Conservation (phyloP, 2,113 vertebrate species). For the Scolopax mira region DNA sequence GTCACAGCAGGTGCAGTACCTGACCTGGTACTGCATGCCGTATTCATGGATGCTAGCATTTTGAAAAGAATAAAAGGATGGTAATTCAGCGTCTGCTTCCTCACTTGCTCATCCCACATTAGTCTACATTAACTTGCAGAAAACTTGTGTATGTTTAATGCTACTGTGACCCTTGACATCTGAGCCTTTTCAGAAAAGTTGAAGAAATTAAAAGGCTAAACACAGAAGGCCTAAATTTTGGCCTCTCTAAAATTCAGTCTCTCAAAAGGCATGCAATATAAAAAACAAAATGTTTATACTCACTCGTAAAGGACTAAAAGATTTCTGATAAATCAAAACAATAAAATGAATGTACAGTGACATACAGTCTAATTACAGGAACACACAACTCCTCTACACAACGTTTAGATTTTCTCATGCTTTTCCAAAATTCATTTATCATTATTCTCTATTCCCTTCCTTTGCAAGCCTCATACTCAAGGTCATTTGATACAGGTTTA, state of each 20-base stretch:
- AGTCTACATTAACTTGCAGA: neutral
- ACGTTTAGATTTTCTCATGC: neutral
- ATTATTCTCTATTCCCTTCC: neutral
- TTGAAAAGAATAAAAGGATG: neutral
- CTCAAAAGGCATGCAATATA: neutral
- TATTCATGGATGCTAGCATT: neutral
- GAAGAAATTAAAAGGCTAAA: neutral
- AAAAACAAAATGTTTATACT: neutral
- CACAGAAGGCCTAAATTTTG: neutral
- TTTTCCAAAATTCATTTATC: neutral
- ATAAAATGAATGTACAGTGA: neutral
- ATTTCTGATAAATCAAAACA: neutral
- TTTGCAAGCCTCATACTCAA: neutral
- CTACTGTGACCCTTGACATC: neutral
- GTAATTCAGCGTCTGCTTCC: neutral
- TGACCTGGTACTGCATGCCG: too few relatives aligned
- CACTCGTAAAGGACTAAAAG: neutral
- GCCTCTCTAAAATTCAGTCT: neutral
- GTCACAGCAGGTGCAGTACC: neutral
- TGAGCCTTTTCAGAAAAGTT: neutral
- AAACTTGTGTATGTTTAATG: neutral
- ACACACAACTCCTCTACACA: neutral
- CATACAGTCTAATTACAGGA: neutral
- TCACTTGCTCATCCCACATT: neutral
- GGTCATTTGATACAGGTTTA: neutral